A percentile compares a stretch with the other conserved stretches of the same genome.
These are phyloP conservation scores for Chymomyza amoena DNA, from an alignment of 2,888 invertebrate species.

Conservation along the genomic window DNA sequence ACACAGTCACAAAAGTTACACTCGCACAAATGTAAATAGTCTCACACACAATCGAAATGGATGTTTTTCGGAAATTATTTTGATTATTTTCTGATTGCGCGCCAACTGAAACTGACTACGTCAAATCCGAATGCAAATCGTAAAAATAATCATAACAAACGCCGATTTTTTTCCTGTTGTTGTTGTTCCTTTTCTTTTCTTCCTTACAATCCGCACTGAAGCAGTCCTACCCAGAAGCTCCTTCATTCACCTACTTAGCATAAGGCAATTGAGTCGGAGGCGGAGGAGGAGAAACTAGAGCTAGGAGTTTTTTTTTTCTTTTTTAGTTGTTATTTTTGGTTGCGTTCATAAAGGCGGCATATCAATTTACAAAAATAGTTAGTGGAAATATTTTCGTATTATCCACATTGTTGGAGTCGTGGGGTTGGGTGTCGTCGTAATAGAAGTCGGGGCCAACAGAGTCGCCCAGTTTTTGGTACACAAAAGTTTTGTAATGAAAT, in stretches of 20 bases:
- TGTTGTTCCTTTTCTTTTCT: no score
- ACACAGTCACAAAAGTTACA: background rate
- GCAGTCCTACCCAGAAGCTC: background rate
- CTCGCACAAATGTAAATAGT: slow-evolving; percentile 10
- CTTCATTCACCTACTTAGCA: slow-evolving; percentile 16
- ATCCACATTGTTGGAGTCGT: background rate
- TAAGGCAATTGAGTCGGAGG: slow-evolving; percentile 3
- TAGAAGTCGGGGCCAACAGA: background rate
- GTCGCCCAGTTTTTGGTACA: background rate
- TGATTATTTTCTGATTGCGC: slow-evolving; percentile 40
- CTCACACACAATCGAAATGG: slow-evolving; percentile 26
- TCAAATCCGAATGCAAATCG: slow-evolving; percentile 46
- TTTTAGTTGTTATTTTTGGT: slow-evolving; percentile 29
- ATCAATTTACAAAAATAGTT: slow-evolving; percentile 58
- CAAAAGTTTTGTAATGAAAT: background rate
- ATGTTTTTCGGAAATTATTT: slow-evolving; percentile 36
- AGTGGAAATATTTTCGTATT: slow-evolving; percentile 15
- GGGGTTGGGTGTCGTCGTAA: no score
- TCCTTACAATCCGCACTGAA: background rate
- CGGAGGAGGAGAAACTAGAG: slow-evolving; percentile 15
- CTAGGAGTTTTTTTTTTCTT: slow-evolving; percentile 31
- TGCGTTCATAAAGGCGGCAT: slow-evolving; percentile 58
- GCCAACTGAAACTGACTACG: slow-evolving; percentile 18
- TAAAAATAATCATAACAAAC: slow-evolving; percentile 41
- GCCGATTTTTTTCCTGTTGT: slow-evolving; percentile 7